Evolutionary conservation across 2,113 vertebrate species (phyloP).

Genomic region (Phodopus roborovskii): DNA sequence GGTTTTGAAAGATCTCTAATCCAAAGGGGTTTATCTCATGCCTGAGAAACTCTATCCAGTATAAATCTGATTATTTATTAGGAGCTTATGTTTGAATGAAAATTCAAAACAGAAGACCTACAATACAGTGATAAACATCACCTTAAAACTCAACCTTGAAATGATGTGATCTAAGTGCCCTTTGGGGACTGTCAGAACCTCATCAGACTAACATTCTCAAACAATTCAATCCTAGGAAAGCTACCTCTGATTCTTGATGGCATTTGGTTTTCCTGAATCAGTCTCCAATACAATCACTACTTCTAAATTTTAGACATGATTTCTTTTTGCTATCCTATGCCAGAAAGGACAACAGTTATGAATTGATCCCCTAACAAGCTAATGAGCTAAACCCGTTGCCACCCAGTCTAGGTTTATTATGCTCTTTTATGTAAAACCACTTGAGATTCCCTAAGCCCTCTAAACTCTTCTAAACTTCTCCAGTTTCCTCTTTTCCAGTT

Average conservation of each 20-base stretch:
- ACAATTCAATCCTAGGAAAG: neutral
- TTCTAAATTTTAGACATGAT: neutral
- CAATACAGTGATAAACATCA: neutral
- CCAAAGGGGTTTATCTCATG: neutral
- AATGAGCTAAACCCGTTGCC: neutral
- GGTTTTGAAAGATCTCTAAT: neutral
- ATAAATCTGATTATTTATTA: neutral
- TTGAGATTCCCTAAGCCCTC: neutral
- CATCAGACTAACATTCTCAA: slow-evolving; percentile 2
- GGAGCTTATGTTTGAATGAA: neutral
- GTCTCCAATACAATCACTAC: neutral
- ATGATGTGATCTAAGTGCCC: neutral
- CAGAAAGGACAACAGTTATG: neutral
- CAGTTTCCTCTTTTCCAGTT: neutral
- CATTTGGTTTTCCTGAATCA: neutral
- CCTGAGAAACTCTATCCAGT: neutral
- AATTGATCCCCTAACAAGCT: neutral
- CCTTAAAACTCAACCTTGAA: slow-evolving; percentile 30
- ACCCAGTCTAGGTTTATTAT: neutral
- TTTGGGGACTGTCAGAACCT: neutral
- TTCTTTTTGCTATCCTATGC: neutral
- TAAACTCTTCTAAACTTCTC: neutral
- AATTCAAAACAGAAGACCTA: slow-evolving; percentile 5
- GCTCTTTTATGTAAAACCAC: neutral
- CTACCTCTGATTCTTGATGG: neutral